A percentile compares a stretch with the other conserved stretches of the same genome.
phyloP scores from a whole-genome alignment of 1,140 invertebrate species.

The Parasteatoda tepidariorum region DNA sequence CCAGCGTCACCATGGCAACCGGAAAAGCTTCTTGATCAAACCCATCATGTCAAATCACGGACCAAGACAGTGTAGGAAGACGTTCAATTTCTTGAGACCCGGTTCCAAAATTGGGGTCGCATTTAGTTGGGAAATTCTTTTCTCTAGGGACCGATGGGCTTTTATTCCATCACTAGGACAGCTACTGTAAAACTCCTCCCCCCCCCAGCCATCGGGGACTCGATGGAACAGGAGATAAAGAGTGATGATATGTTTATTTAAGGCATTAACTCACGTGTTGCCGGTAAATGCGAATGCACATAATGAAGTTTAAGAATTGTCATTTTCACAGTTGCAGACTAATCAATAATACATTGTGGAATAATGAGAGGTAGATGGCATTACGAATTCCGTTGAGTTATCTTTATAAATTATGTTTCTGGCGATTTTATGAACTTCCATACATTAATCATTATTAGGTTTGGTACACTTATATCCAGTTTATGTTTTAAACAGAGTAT shows the following conservation, averaged over 20 bases:
- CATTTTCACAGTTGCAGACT: neutral
- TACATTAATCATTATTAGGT: too few relatives aligned
- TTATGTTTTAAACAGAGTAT: too few relatives aligned
- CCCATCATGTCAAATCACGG: conserved; percentile 48
- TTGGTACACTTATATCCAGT: too few relatives aligned
- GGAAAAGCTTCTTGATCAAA: conserved; percentile 39
- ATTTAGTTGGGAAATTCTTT: conserved; percentile 10
- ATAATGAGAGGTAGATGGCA: too few relatives aligned
- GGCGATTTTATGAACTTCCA: too few relatives aligned
- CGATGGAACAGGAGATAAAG: neutral
- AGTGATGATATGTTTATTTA: neutral
- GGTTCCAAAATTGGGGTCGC: conserved; percentile 27
- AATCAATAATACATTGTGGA: too few relatives aligned
- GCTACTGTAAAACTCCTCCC: neutral
- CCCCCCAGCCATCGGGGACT: neutral
- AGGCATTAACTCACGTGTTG: neutral
- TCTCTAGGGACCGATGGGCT: neutral
- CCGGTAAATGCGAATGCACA: neutral
- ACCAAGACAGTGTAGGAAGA: neutral
- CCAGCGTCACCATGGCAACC: conserved; percentile 23
- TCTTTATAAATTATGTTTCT: too few relatives aligned
- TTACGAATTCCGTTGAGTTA: too few relatives aligned
- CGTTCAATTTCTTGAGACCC: conserved; percentile 26
- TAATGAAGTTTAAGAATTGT: neutral
- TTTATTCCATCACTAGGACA: neutral